Base-by-base conservation (phyloP, 2,113 vertebrate genomes). In the Cavia aperea region DNA sequence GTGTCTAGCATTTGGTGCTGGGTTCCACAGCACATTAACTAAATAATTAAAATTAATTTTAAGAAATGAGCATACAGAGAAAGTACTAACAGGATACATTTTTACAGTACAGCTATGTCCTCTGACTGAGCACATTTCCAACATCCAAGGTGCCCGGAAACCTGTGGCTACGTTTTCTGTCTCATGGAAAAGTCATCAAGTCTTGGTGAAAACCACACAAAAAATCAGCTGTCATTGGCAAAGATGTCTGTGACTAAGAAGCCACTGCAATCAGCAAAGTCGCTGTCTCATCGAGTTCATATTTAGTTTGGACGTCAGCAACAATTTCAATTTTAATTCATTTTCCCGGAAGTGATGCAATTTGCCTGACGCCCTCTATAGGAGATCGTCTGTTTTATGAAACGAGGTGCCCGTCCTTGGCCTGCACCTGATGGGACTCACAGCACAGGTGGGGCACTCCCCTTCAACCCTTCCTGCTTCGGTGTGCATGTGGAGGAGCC, bases 81-180 rank as follows among this genome's bases (percentile, higher is more conserved):
- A 89, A 86, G 89, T 39, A 33, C 58, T 87, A 73, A 93, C n/a
- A 56, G n/a, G 51, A 77, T 54, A 49, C 43, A 29, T 54, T 75
- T 91, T 85, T 24, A 60, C 31, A 56, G 49, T 26, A 29, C 29
- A 43, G 15, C 4, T 81, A 5, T 4, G 16, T 72, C 62, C 21
- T 60, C 21, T 58, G 26, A 62, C 36, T n/a, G 39, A 3, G 39
- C 73, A 36, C 15, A 70, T 86, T 75, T 58, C 54, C 13, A 72
- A 23, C n/a, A 75, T 33, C 63, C 29, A 29, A 46, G n/a, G 58
- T 78, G 65, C 23, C 54, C 15, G 21, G 66, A 19, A 58, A 29
- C 36, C 23, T 13, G 49, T 36, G 33, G 31, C 58, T 18, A 58
- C 23, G n/a, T 43, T 78, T 46, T 51, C 46, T 54, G 12, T 72